Evolutionary conservation across 2,888 invertebrate species (phyloP).

Genomic region (Campoplex nolae): DNA sequence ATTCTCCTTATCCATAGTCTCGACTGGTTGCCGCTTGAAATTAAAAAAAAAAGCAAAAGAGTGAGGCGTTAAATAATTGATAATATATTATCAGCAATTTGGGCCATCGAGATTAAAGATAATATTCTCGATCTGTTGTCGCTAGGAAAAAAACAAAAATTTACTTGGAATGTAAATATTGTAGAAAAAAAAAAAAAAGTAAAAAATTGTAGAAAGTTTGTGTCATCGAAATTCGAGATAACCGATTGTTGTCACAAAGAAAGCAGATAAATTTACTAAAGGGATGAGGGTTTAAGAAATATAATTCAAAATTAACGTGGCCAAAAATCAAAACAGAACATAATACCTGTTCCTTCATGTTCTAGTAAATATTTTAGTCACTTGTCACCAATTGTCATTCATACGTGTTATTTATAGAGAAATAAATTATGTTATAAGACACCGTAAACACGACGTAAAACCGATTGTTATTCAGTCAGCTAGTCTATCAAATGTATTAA

Average conservation of each 20-base stretch:
- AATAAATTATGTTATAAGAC: background rate
- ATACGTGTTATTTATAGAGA: background rate
- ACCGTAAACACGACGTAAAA: background rate
- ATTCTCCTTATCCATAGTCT: slow-evolving; percentile 46
- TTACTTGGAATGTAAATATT: background rate
- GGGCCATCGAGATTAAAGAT: background rate
- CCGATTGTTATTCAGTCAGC: background rate
- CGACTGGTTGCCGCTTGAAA: slow-evolving; percentile 51
- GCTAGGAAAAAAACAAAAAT: background rate
- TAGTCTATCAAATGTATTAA: background rate
- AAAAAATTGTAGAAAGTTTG: too few relatives aligned
- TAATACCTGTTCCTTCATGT: slow-evolving; percentile 3
- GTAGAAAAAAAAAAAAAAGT: background rate
- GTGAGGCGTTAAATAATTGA: background rate
- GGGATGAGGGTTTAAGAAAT: background rate
- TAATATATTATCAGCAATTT: background rate
- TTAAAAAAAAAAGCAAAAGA: background rate
- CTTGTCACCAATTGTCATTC: background rate
- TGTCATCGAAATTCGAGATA: background rate
- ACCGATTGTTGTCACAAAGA: background rate
- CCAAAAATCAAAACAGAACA: background rate
- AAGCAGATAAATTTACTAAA: background rate
- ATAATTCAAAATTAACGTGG: background rate
- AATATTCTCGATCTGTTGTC: background rate
- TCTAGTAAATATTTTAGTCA: background rate